Evolutionary conservation across 2,113 vertebrate species (phyloP).

Genomic region (Sakesphorus luctuosus): DNA sequence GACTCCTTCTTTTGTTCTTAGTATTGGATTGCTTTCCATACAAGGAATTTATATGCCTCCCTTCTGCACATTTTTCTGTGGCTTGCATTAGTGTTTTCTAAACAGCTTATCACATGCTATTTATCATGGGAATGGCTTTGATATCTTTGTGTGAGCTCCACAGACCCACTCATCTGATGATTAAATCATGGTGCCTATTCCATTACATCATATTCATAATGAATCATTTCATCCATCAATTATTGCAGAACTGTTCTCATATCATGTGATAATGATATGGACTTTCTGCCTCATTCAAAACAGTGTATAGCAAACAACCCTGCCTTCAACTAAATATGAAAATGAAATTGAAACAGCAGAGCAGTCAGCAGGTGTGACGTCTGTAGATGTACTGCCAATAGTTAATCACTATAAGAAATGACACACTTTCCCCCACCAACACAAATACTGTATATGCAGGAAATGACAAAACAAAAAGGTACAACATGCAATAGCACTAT

Average conservation of each 20-base stretch:
- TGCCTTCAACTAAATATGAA: not conserved
- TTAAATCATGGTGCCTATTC: constrained; percentile 17
- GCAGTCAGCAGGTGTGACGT: not conserved
- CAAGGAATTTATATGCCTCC: not conserved
- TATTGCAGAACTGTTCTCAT: constrained; percentile 13
- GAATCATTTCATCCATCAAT: constrained; percentile 35
- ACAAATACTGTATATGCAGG: not conserved
- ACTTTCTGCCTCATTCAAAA: constrained; percentile 12
- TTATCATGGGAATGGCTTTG: constrained; percentile 16
- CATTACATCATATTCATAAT: constrained; percentile 49
- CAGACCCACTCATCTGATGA: not conserved
- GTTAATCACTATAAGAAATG: not conserved
- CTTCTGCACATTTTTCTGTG: not conserved
- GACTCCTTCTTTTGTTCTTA: not conserved
- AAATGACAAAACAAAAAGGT: not conserved
- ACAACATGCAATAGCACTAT: not conserved
- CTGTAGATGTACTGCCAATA: not conserved
- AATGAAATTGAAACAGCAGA: constrained; percentile 30
- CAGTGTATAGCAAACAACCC: not conserved
- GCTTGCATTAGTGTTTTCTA: constrained; percentile 27
- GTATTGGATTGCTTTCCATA: not conserved
- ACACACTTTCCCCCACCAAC: not conserved
- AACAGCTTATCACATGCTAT: constrained; percentile 36
- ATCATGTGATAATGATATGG: not conserved
- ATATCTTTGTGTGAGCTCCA: not conserved